Percentiles rank a stretch among this genome's conserved stretches.
Evolutionary conservation across 2,113 vertebrate species (phyloP).

Genomic region (Phocoena phocoena): DNA sequence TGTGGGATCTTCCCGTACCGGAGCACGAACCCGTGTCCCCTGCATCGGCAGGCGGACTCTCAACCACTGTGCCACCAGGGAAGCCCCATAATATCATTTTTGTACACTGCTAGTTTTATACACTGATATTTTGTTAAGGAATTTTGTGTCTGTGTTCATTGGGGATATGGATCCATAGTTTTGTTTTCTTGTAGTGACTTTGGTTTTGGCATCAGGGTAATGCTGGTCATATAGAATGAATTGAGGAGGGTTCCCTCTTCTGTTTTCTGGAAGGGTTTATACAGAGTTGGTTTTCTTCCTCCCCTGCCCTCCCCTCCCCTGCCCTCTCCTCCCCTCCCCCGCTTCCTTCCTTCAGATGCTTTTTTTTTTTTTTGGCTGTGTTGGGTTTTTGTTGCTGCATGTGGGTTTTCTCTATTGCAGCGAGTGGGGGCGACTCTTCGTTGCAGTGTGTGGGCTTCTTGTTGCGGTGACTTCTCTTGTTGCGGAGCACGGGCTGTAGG

Average conservation of each 20-base stretch:
- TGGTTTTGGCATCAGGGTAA: neutral
- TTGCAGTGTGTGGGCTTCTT: neutral
- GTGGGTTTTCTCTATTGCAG: neutral
- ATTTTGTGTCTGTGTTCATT: neutral
- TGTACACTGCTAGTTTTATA: neutral
- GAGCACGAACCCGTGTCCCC: no score
- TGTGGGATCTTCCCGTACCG: no score
- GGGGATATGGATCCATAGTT: neutral
- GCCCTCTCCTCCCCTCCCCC: neutral
- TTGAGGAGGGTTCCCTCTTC: neutral
- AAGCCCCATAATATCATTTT: neutral
- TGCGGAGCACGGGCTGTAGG: neutral
- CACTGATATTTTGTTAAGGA: neutral
- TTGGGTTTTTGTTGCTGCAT: neutral
- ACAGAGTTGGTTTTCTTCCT: neutral
- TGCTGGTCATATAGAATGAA: neutral
- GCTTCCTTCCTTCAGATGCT: neutral
- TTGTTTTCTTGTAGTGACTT: neutral
- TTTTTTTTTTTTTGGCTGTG: neutral
- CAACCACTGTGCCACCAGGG: no score
- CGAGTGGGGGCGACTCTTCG: accelerated
- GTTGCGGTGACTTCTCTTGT: neutral
- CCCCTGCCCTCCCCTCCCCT: neutral
- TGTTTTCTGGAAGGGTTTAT: neutral
- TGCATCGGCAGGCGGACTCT: no score